Base-by-base conservation (phyloP, 2,797 vertebrate species). In the Thunnus albacares region DNA sequence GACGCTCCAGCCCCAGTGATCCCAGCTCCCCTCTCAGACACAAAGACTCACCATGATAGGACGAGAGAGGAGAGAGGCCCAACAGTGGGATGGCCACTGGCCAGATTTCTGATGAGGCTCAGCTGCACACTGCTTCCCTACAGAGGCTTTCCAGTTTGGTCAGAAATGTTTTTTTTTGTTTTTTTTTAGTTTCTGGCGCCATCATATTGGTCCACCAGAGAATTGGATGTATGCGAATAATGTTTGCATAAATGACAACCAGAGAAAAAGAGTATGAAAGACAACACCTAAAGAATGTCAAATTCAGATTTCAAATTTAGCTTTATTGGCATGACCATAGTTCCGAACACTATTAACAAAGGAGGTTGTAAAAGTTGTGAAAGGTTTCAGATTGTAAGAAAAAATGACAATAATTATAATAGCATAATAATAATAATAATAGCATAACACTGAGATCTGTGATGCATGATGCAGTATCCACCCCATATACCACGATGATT, bases 61-160 rank as follows among this genome's bases (percentile, higher is more conserved):
- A 45, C 5, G 41, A 78, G 72, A 15, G 67, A 56, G 69, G 33
- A 22, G 8, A 61, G 66, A 26, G 47, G 76, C 68, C 75, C 66
- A 71, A 70, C 78, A 43, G 66, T 33, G 58, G 75, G 76, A 86
- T 85, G 71, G 75, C 89, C 30, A 49, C 73, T 43, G 77, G 89
- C 82, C 77, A 89, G 69, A 45, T 82, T 76, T 47, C 51, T 17
- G 24, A 72, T 74, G 83, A 76, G 79, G 51, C 73, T 79, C 87
- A 90, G 86, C 87, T 90, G 77, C 71, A 51, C 55, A 3, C 51
- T 26, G 45, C 77, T 7, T 65, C 79, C 71, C 74, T 6, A 15
- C 35, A n/a, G 67, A 80, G 51, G 52, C 41, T 59, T 30, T 71
- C 43, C 71, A 58, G 18, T 75, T 59, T 51, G 18, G 15, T 69